Percentiles rank a stretch among this genome's conserved stretches.
Evolutionary conservation across 2,888 invertebrate genomes (phyloP).

Genomic region (Luffia ferchaultella): DNA sequence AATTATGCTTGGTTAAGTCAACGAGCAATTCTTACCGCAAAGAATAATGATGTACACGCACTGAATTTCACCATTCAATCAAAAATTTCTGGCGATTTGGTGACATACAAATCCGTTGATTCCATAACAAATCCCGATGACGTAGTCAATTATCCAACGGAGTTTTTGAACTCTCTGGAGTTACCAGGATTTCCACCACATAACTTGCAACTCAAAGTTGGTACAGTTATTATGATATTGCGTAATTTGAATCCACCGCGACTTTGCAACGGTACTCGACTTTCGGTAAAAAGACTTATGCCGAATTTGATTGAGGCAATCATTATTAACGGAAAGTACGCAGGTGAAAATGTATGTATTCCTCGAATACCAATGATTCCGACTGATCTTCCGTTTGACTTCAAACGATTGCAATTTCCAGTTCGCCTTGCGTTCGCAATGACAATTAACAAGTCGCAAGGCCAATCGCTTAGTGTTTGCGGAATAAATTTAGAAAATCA

Average conservation of each 20-base stretch:
- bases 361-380: slow-evolving; percentile 17
- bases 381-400: slow-evolving; percentile 12
- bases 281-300: slow-evolving; percentile 7
- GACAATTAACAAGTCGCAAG: slow-evolving; percentile 14
- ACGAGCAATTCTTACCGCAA: slow-evolving; percentile 17
- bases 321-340: slow-evolving; percentile 15
- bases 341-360: slow-evolving; percentile 17
- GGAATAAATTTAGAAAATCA: slow-evolving; percentile 12
- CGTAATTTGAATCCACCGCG: not conserved
- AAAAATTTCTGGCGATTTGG: slow-evolving; percentile 18
- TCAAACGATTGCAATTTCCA: slow-evolving; percentile 16
- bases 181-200: slow-evolving; percentile 22
- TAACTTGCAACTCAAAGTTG: slow-evolving; percentile 7
- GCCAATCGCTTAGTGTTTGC: slow-evolving; percentile 11
- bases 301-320: slow-evolving; percentile 15
- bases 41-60: slow-evolving; percentile 14
- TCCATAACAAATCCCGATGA: slow-evolving; percentile 21
- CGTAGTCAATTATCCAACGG: slow-evolving; percentile 23
- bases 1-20: slow-evolving; percentile 19
- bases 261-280: not conserved
- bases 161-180: slow-evolving; percentile 25
- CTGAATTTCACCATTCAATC: slow-evolving; percentile 20
- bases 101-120: slow-evolving; percentile 23
- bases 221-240: not conserved
- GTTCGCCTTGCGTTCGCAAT: no score